phyloP scores from a whole-genome alignment of 2,888 invertebrate species.

The Epinotia bilunana region DNA sequence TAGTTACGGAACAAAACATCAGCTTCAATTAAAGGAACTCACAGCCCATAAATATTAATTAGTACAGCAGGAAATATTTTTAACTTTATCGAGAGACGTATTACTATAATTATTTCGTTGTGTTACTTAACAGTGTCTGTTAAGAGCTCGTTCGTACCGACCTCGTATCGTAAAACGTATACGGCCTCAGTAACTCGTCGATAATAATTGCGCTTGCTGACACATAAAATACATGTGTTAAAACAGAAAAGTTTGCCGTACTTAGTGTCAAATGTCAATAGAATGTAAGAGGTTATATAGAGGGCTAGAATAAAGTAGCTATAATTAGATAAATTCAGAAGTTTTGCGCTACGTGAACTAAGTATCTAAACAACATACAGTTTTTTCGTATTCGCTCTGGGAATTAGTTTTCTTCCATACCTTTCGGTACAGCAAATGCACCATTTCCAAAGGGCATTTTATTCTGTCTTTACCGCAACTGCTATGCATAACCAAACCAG shows the following conservation, averaged over 20 bases:
- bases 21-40: slow-evolving; percentile 45
- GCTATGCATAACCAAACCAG: too few relatives aligned
- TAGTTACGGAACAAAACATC: slow-evolving; percentile 47
- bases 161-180: background rate
- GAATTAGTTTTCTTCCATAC: background rate
- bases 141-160: background rate
- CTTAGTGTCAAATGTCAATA: background rate
- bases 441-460: background rate
- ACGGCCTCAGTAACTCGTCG: background rate
- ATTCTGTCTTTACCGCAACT: too few relatives aligned
- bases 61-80: slow-evolving; percentile 26
- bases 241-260: background rate
- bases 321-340: background rate
- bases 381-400: background rate
- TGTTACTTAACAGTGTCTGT: slow-evolving; percentile 24
- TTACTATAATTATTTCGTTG: slow-evolving; percentile 10
- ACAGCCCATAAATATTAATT: slow-evolving; percentile 45
- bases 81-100: slow-evolving; percentile 26
- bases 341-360: background rate
- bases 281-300: slow-evolving; percentile 8
- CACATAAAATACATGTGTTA: background rate
- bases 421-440: background rate
- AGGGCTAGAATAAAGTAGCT: background rate
- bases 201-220: background rate
- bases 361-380: background rate